Conservation (phyloP, 2,113 vertebrate species). For the Cyanoramphus novaezelandiae region DNA sequence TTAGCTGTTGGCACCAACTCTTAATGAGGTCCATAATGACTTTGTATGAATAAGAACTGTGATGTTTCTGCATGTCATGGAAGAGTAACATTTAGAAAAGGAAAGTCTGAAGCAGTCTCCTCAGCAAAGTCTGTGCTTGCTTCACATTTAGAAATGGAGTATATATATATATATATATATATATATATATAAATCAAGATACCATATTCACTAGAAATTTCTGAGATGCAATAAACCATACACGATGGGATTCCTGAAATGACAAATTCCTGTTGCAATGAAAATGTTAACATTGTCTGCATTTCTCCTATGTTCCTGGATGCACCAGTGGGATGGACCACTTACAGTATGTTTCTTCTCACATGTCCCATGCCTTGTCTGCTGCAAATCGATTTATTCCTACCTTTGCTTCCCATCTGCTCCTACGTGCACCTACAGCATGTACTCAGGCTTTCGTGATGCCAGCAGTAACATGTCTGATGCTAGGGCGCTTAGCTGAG, state of each 20-base stretch:
- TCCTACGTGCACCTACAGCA: rapidly evolving
- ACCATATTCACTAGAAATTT: neutral
- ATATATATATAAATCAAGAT: no score
- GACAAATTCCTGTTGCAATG: neutral
- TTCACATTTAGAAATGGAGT: neutral
- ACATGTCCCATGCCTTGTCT: neutral
- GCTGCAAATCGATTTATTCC: neutral
- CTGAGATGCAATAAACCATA: neutral
- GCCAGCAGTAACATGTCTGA: neutral
- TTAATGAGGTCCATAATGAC: neutral
- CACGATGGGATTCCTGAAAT: neutral
- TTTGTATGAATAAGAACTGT: neutral
- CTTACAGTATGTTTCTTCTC: neutral
- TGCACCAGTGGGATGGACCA: neutral
- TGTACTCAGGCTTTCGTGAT: neutral
- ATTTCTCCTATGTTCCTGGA: neutral
- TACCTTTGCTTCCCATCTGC: neutral
- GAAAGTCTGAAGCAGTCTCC: neutral
- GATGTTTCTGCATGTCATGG: neutral
- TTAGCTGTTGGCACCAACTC: rapidly evolving
- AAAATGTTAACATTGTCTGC: neutral
- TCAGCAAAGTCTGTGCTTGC: neutral
- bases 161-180: neutral
- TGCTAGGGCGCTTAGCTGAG: neutral
- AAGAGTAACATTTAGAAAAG: neutral